Evolutionary conservation across 2,113 vertebrate species (phyloP).

Genomic region (Tylochromis polylepis): DNA sequence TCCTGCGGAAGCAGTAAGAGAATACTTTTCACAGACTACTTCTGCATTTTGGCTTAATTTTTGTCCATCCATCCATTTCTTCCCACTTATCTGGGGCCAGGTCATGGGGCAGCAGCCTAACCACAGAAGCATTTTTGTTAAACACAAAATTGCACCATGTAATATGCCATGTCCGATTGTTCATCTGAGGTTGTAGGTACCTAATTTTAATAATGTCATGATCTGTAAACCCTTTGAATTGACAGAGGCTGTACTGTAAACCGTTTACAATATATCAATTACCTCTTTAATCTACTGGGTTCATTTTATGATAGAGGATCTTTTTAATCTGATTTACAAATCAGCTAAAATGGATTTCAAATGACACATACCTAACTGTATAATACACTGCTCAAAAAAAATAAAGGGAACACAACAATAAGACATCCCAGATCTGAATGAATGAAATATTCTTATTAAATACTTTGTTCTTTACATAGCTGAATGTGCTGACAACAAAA

Average conservation of each 20-base stretch:
- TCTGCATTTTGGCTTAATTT: background rate
- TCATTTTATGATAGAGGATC: background rate
- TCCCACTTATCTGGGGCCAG: background rate
- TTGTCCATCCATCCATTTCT: background rate
- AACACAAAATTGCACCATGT: background rate
- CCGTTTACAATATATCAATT: background rate
- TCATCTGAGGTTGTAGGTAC: background rate
- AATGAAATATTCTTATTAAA: no score
- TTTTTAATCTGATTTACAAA: background rate
- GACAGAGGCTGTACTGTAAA: background rate
- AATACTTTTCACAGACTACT: no score
- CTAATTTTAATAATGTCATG: background rate
- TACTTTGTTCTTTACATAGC: no score
- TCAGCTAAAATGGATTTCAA: background rate
- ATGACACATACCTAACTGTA: background rate
- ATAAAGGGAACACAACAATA: no score
- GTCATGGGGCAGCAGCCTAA: background rate
- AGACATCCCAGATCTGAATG: no score
- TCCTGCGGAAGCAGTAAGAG: background rate
- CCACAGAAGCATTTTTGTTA: background rate
- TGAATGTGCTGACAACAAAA: no score
- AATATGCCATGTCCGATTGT: background rate
- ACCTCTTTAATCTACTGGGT: background rate
- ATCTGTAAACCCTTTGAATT: background rate
- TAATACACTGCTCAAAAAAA: no score